Evolutionary conservation across 2,113 vertebrate genomes (phyloP).

Genomic region (Ameiurus melas): DNA sequence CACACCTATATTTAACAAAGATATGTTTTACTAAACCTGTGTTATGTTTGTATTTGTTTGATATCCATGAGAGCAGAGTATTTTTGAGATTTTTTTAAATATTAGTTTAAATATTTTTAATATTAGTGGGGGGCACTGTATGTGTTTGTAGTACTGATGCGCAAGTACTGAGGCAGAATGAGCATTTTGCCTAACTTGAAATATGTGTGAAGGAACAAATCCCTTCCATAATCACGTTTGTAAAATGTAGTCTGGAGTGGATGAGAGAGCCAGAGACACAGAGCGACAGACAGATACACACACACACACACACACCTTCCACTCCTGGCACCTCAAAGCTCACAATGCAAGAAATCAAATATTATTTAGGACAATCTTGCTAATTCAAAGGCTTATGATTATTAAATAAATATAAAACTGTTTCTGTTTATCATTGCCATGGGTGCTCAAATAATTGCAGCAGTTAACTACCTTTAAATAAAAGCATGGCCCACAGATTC

Average conservation of each 20-base stretch:
- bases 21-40: too few relatives aligned
- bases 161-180: neutral
- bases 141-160: neutral
- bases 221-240: conserved; percentile 16
- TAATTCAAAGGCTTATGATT: neutral
- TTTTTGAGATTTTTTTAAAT: too few relatives aligned
- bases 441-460: neutral
- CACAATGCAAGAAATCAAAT: neutral
- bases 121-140: neutral
- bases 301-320: too few relatives aligned
- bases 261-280: neutral
- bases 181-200: neutral
- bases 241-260: neutral
- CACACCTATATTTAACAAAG: too few relatives aligned
- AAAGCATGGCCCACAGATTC: neutral
- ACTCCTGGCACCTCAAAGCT: too few relatives aligned
- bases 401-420: neutral
- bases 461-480: neutral
- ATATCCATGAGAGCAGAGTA: too few relatives aligned
- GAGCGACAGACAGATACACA: neutral
- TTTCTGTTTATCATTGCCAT: neutral
- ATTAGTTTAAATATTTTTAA: too few relatives aligned
- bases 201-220: neutral
- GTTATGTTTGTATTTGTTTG: too few relatives aligned
- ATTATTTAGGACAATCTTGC: neutral